Evolutionary conservation across 1,140 invertebrate genomes (phyloP), one percentile per base, ranked within the genome.

Genomic region (Dendroctonus ponderosae): DNA sequence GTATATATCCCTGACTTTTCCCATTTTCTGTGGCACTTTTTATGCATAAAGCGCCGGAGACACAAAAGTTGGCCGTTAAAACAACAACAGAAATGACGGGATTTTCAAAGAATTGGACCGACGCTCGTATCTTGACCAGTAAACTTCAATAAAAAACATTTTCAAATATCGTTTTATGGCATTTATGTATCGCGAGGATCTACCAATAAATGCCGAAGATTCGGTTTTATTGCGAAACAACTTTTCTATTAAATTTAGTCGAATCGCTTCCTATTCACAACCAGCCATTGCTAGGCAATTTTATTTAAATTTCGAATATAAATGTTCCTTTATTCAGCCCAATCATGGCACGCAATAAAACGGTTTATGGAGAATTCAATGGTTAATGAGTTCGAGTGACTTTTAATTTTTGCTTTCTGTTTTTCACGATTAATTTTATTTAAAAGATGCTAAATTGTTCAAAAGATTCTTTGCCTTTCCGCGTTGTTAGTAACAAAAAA

Each of bases 91-190:
- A 40, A 65, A 26, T 26, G 26, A 26, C 26, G 50, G 61, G 62
- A 43, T 56, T 65, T 48, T 65, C 62, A 56, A 57, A 65, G 50
- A 65, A 65, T 50, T 57, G 62, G 58, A 65, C 49, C 57, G 57
- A 44, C 41, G 51, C 52, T 14, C 62, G 51, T 15, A 63, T 63
- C 43, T 38, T 63, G 62, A 56, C 52, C 62, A 56, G 54, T 44
- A 26, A 12, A 38, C 38, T 54, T 38, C 37, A 54, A 54, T 62
- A 62, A 63, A 26, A 54, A 44, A 51, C 60, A 38, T 12, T 58
- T 58, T 48, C 62, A 58, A 65, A 65, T 65, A 65, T 49, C 53
- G 53, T 50, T 65, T 65, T 63, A 56, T 63, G 15, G 12, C 42
- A 8, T 46, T 56, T 54, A 39, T n/a, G 12, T 40, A 12, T 52